These are phyloP conservation scores for Nanorana parkeri DNA, from an alignment of 2,113 vertebrate genomes.

Conservation along the genomic window DNA sequence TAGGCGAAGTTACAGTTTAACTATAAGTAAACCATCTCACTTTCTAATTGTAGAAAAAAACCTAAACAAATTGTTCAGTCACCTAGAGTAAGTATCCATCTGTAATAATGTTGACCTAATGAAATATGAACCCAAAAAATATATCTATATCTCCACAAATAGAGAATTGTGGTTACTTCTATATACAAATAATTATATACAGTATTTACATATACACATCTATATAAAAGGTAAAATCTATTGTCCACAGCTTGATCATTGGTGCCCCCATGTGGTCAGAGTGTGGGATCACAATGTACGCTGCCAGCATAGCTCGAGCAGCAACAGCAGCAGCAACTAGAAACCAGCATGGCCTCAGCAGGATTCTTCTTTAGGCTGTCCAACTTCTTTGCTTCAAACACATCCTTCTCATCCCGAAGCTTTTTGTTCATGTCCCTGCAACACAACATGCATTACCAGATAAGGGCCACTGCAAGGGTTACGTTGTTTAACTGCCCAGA, in stretches of 20 bases:
- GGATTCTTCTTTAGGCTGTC: constrained; percentile 79
- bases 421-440: constrained; percentile 93
- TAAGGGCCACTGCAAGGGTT: no score
- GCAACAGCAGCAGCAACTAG: constrained; percentile 76
- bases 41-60: background rate
- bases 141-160: background rate
- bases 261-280: constrained; percentile 56
- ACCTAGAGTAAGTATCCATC: background rate
- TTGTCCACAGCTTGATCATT: no score
- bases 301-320: constrained; percentile 61
- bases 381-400: constrained; percentile 83
- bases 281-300: constrained; percentile 69
- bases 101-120: constrained; percentile 14
- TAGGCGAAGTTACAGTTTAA: no score
- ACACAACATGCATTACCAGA: constrained; percentile 46
- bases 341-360: constrained; percentile 59
- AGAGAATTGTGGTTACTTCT: background rate
- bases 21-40: no score
- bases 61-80: constrained; percentile 5
- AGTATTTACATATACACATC: constrained; percentile 34
- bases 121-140: background rate
- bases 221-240: background rate
- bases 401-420: constrained; percentile 89
- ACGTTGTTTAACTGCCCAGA: no score
- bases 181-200: background rate